Evolutionary conservation across 2,113 vertebrate genomes (phyloP).

Genomic region (Tachysurus fulvidraco): DNA sequence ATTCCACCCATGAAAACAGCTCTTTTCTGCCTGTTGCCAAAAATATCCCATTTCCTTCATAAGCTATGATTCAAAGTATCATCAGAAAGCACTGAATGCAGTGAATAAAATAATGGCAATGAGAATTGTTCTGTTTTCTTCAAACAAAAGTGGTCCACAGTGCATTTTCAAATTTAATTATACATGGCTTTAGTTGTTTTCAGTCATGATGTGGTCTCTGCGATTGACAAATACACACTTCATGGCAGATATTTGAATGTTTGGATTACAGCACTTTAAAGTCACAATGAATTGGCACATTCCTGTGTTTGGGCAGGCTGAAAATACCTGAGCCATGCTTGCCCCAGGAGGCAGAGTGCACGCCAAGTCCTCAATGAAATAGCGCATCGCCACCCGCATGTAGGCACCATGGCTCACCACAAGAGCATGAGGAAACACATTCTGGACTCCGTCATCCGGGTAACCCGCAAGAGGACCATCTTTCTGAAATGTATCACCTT

Average conservation of each 20-base stretch:
- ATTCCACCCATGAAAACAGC: not conserved
- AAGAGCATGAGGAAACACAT: slow-evolving; percentile 73
- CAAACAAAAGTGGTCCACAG: not conserved
- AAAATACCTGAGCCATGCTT: slow-evolving; percentile 71
- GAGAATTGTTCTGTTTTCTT: not conserved
- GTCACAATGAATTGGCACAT: slow-evolving; percentile 82
- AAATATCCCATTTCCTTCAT: not conserved
- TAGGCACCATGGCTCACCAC: slow-evolving; percentile 89
- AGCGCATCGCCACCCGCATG: slow-evolving; percentile 80
- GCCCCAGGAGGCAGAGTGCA: slow-evolving; percentile 74
- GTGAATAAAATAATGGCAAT: not conserved
- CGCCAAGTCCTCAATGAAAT: slow-evolving; percentile 82
- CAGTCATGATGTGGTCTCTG: slow-evolving; percentile 72
- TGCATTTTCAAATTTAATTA: not conserved
- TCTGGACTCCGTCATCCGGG: slow-evolving; percentile 54
- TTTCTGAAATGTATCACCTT: not conserved
- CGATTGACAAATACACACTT: slow-evolving; percentile 84
- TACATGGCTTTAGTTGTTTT: not conserved
- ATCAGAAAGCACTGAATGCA: not conserved
- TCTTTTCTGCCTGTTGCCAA: not conserved
- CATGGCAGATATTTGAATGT: slow-evolving; percentile 58
- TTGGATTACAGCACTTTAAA: slow-evolving; percentile 58
- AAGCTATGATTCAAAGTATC: not conserved
- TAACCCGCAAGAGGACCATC: slow-evolving; percentile 40
- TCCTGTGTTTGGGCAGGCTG: slow-evolving; percentile 87